Percentiles rank a stretch among this genome's conserved stretches.
These are phyloP conservation scores for Montipora capitata DNA, from an alignment of 92 coral and sea anemone species.

Conservation along the genomic window DNA sequence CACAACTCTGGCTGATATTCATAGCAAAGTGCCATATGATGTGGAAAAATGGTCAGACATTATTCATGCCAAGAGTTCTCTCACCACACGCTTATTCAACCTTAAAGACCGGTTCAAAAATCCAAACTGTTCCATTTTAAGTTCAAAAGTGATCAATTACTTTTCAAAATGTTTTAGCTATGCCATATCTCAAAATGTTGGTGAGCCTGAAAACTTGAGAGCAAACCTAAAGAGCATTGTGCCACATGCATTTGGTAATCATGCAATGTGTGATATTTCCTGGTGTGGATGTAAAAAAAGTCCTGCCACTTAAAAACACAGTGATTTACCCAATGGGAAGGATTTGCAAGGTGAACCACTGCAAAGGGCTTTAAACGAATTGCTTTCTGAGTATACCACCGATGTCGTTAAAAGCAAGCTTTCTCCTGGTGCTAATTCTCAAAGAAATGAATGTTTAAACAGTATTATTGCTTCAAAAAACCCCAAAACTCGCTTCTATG, in stretches of 20 bases:
- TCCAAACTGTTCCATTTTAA: conserved; percentile 30
- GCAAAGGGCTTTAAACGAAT: no score
- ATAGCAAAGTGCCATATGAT: conserved; percentile 45
- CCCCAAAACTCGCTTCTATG: conserved; percentile 29
- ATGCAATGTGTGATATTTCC: conserved; percentile 41
- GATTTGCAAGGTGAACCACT: conserved; percentile 64
- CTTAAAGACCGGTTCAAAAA: conserved; percentile 24
- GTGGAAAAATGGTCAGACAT: conserved; percentile 67
- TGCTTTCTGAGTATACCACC: no score
- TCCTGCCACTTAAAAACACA: conserved; percentile 39
- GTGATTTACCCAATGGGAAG: conserved; percentile 69
- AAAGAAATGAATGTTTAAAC: conserved; percentile 69
- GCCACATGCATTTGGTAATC: conserved; percentile 76
- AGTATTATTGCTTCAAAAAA: conserved; percentile 67
- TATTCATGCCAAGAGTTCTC: conserved; percentile 60
- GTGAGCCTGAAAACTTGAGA: background rate
- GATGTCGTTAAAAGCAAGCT: no score
- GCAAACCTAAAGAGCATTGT: conserved; percentile 21
- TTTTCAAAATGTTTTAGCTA: conserved; percentile 35
- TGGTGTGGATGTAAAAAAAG: conserved; percentile 63
- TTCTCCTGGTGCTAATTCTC: conserved; percentile 47
- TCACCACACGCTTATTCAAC: conserved; percentile 51
- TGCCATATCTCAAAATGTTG: conserved; percentile 2
- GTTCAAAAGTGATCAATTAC: conserved; percentile 26
- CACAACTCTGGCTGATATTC: conserved; percentile 44